Conservation (phyloP, 2,113 vertebrate species). For the Leucopsar rothschildi region DNA sequence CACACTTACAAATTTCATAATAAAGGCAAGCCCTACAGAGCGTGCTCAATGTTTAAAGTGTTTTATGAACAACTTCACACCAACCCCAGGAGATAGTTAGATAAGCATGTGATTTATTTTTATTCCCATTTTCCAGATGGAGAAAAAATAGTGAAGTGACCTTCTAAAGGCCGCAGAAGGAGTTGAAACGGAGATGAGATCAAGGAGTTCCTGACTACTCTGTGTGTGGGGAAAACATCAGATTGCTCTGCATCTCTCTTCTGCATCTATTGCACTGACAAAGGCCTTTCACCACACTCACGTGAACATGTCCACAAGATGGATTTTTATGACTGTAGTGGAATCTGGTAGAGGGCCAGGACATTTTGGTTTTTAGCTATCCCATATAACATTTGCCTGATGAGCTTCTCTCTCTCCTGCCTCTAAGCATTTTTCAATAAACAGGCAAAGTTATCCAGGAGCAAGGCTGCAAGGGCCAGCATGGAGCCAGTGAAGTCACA, state of each 20-base stretch:
- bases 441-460: background rate
- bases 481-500: background rate
- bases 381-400: background rate
- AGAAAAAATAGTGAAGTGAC: slow-evolving; percentile 54
- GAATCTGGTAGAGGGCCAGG: slow-evolving; percentile 38
- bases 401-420: background rate
- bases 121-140: slow-evolving; percentile 62
- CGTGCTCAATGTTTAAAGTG: slow-evolving; percentile 65
- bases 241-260: slow-evolving; percentile 45
- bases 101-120: slow-evolving; percentile 69
- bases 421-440: slow-evolving; percentile 40
- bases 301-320: background rate
- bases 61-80: slow-evolving; percentile 68
- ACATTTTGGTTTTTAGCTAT: slow-evolving; percentile 4
- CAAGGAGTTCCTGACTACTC: slow-evolving; percentile 41
- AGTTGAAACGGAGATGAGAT: slow-evolving; percentile 62
- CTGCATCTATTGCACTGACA: slow-evolving; percentile 39
- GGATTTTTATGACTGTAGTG: slow-evolving; percentile 13
- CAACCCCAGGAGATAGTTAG: slow-evolving; percentile 57
- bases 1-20: slow-evolving; percentile 65
- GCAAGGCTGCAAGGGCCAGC: background rate
- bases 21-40: slow-evolving; percentile 62
- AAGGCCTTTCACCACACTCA: slow-evolving; percentile 7
- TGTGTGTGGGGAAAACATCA: slow-evolving; percentile 21
- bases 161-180: slow-evolving; percentile 62